Base-by-base conservation (phyloP, 2,113 vertebrate genomes). In the Hemicordylus capensis region DNA sequence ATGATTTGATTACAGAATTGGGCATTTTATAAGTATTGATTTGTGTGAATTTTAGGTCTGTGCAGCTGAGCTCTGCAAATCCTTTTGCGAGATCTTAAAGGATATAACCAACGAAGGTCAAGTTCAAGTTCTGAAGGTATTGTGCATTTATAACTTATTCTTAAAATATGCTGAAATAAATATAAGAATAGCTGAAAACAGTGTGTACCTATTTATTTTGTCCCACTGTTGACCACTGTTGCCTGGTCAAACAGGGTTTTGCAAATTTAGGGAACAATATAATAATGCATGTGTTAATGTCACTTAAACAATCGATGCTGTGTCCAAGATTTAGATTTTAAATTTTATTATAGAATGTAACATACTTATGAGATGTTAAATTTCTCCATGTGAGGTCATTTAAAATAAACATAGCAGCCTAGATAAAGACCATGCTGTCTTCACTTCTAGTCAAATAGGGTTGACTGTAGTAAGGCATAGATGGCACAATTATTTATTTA, bases 101-200 rank as follows among this genome's bases (percentile, higher is more conserved):
- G 98, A 99, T 93, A 97, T 99, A 93, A 99, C 97, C 63, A 97
- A 96, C 81, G 98, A 99, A 89, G 99, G 98, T 84, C 98, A 98
- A 96, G 98, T 99, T 93, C 98, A 98, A 92, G 97, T 99, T 58
- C 97, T 99, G 48, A 99, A 99, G 98, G 99, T 99, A 97, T 4
- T 74, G 72, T 89, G 28, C 77, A 64, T 59, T 81, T 91, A 83
- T 20, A 61, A 20, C 83, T 74, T 78, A 3, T 78, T 64, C 8
- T 76, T 66, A 51, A 61, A 12, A n/a, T 83, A 20, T 34, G 59
- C 34, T 9, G 24, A 46, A 46, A 8, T 67, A 6, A 19, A 4
- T 51, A 37, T 3, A 63, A 63, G 11, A 76, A 64, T 64, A 37
- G 22, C 14, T 70, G 48, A 22, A 34, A 51, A 46, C 48, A 1